A percentile compares a stretch with the other conserved stretches of the same genome.
phyloP scores from a whole-genome alignment of 53 echinoderm and acorn worm species.

The Holothuria leucospilota region DNA sequence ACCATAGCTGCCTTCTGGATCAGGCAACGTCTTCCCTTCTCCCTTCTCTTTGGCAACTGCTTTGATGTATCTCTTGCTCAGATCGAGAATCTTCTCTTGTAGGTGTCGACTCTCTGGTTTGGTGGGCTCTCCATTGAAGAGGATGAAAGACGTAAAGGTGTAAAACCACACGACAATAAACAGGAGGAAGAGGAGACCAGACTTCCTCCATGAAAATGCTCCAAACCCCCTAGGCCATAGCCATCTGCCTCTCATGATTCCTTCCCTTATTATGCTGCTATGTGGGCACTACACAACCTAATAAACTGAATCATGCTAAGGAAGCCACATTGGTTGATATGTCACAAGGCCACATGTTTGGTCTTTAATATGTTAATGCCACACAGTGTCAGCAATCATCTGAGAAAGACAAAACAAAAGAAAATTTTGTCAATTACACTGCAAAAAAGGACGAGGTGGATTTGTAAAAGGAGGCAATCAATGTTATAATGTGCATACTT shows the following conservation, averaged over 20 bases:
- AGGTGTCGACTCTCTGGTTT: conserved; percentile 76
- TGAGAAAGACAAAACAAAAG: too few species aligned
- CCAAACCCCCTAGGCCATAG: neutral
- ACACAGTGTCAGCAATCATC: too few species aligned
- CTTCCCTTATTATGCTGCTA: neutral
- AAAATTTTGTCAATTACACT: too few species aligned
- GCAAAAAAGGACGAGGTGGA: too few species aligned
- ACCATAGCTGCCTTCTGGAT: conserved; percentile 80
- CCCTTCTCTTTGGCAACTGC: conserved; percentile 77
- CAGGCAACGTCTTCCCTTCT: conserved; percentile 67
- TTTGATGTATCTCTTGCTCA: conserved; percentile 90
- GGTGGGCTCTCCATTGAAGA: conserved; percentile 61
- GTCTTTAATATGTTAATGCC: too few species aligned
- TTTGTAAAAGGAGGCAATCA: too few species aligned
- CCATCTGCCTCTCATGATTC: conserved; percentile 18
- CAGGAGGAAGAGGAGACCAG: conserved; percentile 51
- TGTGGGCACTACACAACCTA: too few species aligned
- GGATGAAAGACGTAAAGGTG: conserved; percentile 70
- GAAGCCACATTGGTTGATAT: too few species aligned
- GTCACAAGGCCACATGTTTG: too few species aligned
- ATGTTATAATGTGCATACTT: too few species aligned
- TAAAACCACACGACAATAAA: conserved; percentile 78
- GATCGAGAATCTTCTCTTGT: conserved; percentile 74
- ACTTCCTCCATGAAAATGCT: neutral
- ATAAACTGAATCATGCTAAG: too few species aligned